A percentile compares a stretch with the other conserved stretches of the same genome.
phyloP scores from a whole-genome alignment of 2,113 vertebrate species.

The Kobus ellipsiprymnus region DNA sequence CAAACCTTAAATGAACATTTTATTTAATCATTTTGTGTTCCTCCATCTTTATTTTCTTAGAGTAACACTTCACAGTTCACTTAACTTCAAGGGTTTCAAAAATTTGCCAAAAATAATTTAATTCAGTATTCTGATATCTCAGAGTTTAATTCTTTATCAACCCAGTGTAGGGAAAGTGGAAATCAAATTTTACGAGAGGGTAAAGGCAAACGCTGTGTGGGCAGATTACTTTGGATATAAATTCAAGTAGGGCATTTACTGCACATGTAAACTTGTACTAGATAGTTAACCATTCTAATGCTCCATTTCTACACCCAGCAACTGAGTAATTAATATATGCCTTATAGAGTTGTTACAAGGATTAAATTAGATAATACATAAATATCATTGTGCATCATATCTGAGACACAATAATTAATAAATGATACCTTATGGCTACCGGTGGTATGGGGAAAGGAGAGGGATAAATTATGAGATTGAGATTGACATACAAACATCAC shows the following conservation, averaged over 20 bases:
- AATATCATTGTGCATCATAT: background rate
- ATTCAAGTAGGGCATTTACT: background rate
- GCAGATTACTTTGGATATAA: background rate
- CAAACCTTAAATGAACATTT: slow-evolving; percentile 1
- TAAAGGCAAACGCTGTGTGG: background rate
- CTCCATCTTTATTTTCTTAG: background rate
- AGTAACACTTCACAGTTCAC: background rate
- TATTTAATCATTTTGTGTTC: background rate
- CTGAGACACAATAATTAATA: background rate
- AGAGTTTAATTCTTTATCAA: background rate
- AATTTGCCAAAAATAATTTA: background rate
- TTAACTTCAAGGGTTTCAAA: background rate
- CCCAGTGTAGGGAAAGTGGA: background rate
- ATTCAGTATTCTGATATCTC: background rate
- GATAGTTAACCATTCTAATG: background rate
- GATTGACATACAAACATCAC: background rate
- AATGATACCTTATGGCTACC: background rate
- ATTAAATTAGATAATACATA: background rate
- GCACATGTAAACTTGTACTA: background rate
- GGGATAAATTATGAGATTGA: background rate
- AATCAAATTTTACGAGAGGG: background rate
- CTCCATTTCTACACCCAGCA: background rate
- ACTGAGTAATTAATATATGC: background rate
- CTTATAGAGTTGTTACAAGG: background rate
- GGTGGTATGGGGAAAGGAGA: background rate